Evolutionary conservation across 2,113 vertebrate genomes (phyloP).

Genomic region (Reinhardtius hippoglossoides): DNA sequence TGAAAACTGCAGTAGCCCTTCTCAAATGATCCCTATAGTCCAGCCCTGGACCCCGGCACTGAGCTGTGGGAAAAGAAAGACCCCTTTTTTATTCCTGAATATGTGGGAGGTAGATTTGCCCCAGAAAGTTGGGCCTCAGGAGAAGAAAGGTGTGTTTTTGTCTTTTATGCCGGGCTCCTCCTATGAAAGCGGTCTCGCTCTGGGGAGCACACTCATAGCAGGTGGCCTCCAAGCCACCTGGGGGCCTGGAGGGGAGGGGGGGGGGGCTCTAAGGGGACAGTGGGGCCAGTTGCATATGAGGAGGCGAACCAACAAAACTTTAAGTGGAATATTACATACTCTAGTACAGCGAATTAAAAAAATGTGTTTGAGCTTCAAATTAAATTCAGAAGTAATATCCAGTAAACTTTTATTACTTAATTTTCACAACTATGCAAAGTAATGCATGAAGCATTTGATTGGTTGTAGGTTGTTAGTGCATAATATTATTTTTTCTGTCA

Average conservation of each 20-base stretch:
- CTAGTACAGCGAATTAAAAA: conserved; percentile 27
- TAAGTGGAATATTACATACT: conserved; percentile 54
- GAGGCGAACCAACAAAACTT: conserved; percentile 56
- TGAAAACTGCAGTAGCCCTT: conserved; percentile 84
- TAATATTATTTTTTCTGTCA: conserved; percentile 80
- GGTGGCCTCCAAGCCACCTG: conserved; percentile 86
- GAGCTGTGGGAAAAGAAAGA: conserved; percentile 83
- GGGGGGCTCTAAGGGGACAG: conserved; percentile 68
- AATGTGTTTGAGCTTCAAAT: conserved; percentile 48
- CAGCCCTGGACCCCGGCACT: conserved; percentile 34
- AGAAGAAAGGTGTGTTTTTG: conserved; percentile 88
- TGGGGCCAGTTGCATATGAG: conserved; percentile 62
- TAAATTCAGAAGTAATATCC: conserved; percentile 83
- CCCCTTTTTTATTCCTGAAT: conserved; percentile 75
- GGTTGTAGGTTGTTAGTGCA: conserved; percentile 73
- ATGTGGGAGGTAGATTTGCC: conserved; percentile 85
- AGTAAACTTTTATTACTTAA: conserved; percentile 86
- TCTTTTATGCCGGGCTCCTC: conserved; percentile 77
- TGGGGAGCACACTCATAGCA: conserved; percentile 82
- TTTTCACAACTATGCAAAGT: conserved; percentile 79
- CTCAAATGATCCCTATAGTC: conserved; percentile 84
- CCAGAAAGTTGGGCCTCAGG: conserved; percentile 83
- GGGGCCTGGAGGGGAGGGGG: conserved; percentile 60
- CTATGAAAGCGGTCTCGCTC: conserved; percentile 84
- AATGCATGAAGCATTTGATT: conserved; percentile 78